phyloP scores from a whole-genome alignment of 2,888 invertebrate species.

The Amblyjoppa fuscipennis region DNA sequence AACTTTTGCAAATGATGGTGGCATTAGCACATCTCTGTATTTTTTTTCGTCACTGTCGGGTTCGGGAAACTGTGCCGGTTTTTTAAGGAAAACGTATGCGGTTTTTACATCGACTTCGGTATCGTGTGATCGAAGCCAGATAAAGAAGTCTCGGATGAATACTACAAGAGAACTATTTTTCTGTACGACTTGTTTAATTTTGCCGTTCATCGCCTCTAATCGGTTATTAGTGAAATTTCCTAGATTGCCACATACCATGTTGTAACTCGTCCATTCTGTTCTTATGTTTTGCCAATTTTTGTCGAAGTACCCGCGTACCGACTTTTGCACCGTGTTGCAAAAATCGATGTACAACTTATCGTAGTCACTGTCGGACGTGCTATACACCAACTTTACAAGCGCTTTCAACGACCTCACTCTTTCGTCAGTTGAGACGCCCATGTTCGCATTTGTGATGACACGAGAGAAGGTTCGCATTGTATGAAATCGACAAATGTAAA shows the following conservation, averaged over 20 bases:
- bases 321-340: neutral
- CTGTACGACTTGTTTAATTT: constrained; percentile 40
- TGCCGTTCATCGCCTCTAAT: constrained; percentile 43
- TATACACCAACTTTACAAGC: constrained; percentile 2
- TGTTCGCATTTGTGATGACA: no score
- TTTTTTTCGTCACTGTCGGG: neutral
- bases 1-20: constrained; percentile 14
- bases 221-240: constrained; percentile 45
- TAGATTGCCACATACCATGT: constrained; percentile 40
- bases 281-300: constrained; percentile 51
- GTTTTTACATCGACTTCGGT: neutral
- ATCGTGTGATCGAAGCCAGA: constrained; percentile 18
- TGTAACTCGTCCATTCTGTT: constrained; percentile 33
- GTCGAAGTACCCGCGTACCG: constrained; percentile 26
- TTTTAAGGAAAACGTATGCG: constrained; percentile 36
- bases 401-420: neutral
- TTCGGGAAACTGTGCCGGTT: neutral
- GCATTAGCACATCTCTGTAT: neutral
- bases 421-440: neutral
- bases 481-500: constrained; percentile 50
- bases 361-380: neutral
- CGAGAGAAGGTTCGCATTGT: constrained; percentile 10
- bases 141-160: constrained; percentile 29
- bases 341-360: constrained; percentile 17
- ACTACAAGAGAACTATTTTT: constrained; percentile 22